phyloP scores from a whole-genome alignment of 1,140 invertebrate genomes.

The Coptotermes formosanus region DNA sequence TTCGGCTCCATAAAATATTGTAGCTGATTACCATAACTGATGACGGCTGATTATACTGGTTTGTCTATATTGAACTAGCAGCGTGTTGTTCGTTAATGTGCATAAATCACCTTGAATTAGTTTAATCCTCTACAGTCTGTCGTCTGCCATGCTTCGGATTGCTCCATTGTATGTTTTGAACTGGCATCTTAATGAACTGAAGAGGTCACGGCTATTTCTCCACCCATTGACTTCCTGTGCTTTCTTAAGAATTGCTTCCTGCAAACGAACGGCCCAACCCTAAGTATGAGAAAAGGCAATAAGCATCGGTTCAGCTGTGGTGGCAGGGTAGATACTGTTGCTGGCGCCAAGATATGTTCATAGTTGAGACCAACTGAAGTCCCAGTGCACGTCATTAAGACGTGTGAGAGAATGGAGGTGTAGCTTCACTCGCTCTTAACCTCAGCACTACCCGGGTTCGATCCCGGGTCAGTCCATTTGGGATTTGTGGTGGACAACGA shows the following conservation, averaged over 20 bases:
- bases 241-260: constrained; percentile 16
- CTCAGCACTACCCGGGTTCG: too few relatives aligned
- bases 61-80: not conserved
- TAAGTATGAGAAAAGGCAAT: not conserved
- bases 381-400: too few relatives aligned
- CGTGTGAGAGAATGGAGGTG: too few relatives aligned
- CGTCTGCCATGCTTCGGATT: not conserved
- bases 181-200: not conserved
- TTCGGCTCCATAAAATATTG: too few relatives aligned
- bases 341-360: not conserved
- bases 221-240: not conserved
- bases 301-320: not conserved
- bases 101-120: not conserved
- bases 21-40: too few relatives aligned
- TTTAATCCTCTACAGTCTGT: not conserved
- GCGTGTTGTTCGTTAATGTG: not conserved
- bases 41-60: too few relatives aligned
- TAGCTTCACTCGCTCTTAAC: too few relatives aligned
- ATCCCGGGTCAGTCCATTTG: too few relatives aligned
- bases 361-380: too few relatives aligned
- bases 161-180: not conserved
- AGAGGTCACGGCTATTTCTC: not conserved
- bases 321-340: not conserved
- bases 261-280: not conserved
- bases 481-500: too few relatives aligned